These are phyloP conservation scores for Phalacrocorax pelagicus DNA, from an alignment of 2,113 vertebrate species.

Conservation along the genomic window DNA sequence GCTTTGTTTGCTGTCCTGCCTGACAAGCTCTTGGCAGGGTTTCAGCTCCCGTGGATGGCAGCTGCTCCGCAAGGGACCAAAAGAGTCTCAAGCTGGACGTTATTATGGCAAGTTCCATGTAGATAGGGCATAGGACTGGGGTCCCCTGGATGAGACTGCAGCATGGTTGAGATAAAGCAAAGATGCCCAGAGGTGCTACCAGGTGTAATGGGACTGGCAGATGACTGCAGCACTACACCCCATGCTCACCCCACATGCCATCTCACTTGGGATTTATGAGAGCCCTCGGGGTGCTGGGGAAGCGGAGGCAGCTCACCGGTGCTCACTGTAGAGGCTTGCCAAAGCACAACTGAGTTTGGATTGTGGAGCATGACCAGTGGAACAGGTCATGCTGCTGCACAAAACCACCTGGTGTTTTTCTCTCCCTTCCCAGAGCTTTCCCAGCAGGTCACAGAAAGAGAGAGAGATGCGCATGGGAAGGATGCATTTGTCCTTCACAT, in stretches of 20 bases:
- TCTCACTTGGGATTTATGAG: background rate
- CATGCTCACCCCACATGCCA: background rate
- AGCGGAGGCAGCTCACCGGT: background rate
- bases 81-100: background rate
- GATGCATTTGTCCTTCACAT: background rate
- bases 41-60: conserved; percentile 39
- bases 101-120: background rate
- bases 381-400: background rate
- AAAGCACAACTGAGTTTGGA: background rate
- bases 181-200: background rate
- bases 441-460: background rate
- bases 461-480: background rate
- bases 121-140: background rate
- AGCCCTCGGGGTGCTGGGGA: background rate
- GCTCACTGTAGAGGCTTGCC: background rate
- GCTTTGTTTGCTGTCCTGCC: conserved; percentile 65
- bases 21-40: conserved; percentile 50
- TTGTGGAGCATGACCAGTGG: background rate
- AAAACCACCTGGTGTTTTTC: background rate
- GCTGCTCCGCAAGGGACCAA: conserved; percentile 3
- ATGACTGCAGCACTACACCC: background rate
- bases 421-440: background rate
- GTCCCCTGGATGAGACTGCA: background rate
- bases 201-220: background rate
- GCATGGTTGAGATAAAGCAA: background rate